Percentiles rank a stretch among this genome's conserved stretches.
Evolutionary conservation across 1,140 invertebrate species (phyloP).

Genomic region (Saccostrea cuccullata): DNA sequence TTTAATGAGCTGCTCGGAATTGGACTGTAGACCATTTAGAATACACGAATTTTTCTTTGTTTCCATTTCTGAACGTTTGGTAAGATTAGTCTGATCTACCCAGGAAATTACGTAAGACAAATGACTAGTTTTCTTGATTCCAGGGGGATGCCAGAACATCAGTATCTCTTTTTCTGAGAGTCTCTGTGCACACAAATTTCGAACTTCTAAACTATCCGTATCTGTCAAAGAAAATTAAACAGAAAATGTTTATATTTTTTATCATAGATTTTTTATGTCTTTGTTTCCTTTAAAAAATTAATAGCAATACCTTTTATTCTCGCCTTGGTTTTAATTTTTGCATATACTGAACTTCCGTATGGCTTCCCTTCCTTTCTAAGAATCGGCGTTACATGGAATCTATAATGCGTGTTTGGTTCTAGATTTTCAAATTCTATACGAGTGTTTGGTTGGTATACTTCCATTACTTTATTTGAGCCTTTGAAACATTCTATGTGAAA

Average conservation of each 20-base stretch:
- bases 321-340: not conserved
- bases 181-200: conserved; percentile 8
- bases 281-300: not conserved
- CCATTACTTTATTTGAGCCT: not conserved
- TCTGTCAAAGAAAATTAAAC: not conserved
- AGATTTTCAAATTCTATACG: conserved; percentile 1
- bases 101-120: not conserved
- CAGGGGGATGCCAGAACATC: not conserved
- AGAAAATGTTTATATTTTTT: not conserved
- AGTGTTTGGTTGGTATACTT: not conserved
- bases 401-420: not conserved
- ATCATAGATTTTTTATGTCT: not conserved
- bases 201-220: not conserved
- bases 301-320: not conserved
- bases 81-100: not conserved
- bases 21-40: not conserved
- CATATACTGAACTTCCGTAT: not conserved
- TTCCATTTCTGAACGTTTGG: conserved; percentile 9
- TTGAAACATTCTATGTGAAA: conserved; percentile 20
- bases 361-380: not conserved
- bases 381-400: conserved; percentile 2
- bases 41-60: not conserved
- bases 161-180: not conserved
- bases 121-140: not conserved
- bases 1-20: not conserved